A percentile compares a stretch with the other conserved stretches of the same genome.
These are phyloP conservation scores for Eira barbara DNA, from an alignment of 2,113 vertebrate species.

Conservation along the genomic window DNA sequence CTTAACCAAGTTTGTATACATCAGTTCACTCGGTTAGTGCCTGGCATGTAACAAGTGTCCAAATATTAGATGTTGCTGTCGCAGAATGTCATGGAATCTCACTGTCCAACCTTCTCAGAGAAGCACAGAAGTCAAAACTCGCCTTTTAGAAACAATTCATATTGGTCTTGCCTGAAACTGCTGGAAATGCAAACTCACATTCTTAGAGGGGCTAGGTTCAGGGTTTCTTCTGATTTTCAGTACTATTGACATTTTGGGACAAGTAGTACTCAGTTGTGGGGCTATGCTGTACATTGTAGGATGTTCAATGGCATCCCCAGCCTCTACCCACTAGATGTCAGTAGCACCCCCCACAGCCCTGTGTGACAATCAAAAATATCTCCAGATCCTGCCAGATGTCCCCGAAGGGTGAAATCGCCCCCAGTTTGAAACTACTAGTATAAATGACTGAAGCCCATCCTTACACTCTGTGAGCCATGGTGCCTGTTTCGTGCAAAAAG, in stretches of 20 bases:
- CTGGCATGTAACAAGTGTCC: background rate
- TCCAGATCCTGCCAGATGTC: background rate
- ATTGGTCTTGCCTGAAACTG: background rate
- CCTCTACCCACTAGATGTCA: background rate
- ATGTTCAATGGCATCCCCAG: background rate
- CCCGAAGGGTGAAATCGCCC: background rate
- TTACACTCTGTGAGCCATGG: rapidly evolving
- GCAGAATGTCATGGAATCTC: background rate
- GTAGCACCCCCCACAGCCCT: background rate
- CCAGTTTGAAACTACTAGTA: background rate
- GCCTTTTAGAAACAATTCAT: background rate
- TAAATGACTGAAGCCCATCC: background rate
- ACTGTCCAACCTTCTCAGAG: background rate
- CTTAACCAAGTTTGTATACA: background rate
- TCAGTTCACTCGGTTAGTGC: background rate
- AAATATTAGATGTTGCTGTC: background rate
- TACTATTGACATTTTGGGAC: background rate
- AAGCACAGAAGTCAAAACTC: background rate
- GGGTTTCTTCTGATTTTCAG: background rate
- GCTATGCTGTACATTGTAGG: background rate
- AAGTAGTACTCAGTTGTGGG: background rate
- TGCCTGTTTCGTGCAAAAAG: rapidly evolving
- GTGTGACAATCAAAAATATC: background rate
- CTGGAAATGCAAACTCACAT: background rate
- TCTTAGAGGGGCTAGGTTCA: background rate